Percentiles rank a stretch among this genome's conserved stretches.
phyloP scores from a whole-genome alignment of 2,888 invertebrate species.

The Callimorpha dominula region DNA sequence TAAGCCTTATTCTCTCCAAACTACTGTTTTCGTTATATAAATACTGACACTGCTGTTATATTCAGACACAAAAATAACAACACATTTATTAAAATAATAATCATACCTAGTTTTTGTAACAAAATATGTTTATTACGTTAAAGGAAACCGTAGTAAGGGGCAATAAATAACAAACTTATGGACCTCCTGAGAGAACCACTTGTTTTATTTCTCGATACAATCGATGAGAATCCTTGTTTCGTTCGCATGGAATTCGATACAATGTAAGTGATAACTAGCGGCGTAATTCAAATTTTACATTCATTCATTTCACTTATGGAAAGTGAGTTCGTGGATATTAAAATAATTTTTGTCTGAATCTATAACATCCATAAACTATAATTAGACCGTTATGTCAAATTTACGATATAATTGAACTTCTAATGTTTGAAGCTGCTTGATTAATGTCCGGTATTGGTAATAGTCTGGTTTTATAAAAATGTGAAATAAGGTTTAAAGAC shows the following conservation, averaged over 20 bases:
- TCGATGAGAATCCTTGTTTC: slow-evolving; percentile 16
- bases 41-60: too few relatives aligned
- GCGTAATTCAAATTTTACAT: too few relatives aligned
- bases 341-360: too few relatives aligned
- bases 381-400: too few relatives aligned
- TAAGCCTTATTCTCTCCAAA: too few relatives aligned
- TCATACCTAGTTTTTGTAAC: slow-evolving; percentile 11
- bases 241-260: slow-evolving; percentile 17
- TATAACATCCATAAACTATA: too few relatives aligned
- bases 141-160: slow-evolving; percentile 11
- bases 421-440: neutral
- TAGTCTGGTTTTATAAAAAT: neutral
- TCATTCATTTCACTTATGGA: too few relatives aligned
- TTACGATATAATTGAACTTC: neutral
- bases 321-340: too few relatives aligned
- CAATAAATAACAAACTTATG: slow-evolving; percentile 32
- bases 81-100: too few relatives aligned
- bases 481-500: neutral
- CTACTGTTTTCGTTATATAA: too few relatives aligned
- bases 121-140: slow-evolving; percentile 3
- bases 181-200: slow-evolving; percentile 27
- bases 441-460: neutral
- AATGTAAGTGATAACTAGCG: neutral
- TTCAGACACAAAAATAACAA: too few relatives aligned
- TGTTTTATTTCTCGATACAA: slow-evolving; percentile 32